A percentile compares a stretch with the other conserved stretches of the same genome.
These are phyloP conservation scores for Pomacea canaliculata DNA, from an alignment of 2,888 invertebrate species.

Conservation along the genomic window DNA sequence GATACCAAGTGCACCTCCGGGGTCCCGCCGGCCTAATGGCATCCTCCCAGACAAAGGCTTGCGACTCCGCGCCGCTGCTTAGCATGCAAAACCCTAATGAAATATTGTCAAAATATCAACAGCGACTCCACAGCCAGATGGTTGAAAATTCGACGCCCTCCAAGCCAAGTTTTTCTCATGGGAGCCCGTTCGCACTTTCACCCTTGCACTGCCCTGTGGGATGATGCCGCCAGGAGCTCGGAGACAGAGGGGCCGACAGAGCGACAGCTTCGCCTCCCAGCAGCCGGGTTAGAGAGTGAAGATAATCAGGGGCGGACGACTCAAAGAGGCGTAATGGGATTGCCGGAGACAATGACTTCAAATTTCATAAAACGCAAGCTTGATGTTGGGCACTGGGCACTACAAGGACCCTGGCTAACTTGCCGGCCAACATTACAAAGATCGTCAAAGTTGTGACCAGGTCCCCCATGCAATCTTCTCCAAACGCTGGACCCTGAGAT, in stretches of 20 bases:
- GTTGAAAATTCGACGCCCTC: not conserved
- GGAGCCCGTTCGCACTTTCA: no score
- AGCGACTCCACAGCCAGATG: conserved; percentile 2
- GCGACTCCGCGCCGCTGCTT: conserved; percentile 1
- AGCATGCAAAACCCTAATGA: conserved; percentile 14
- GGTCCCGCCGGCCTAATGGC: conserved; percentile 9
- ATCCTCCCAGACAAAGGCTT: conserved; percentile 9
- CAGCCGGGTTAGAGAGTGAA: conserved; percentile 2
- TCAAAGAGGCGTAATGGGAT: conserved; percentile 13
- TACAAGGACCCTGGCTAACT: no score
- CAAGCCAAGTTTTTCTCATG: no score
- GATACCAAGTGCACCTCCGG: not conserved
- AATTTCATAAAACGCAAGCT: conserved; percentile 9
- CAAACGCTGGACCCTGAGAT: no score
- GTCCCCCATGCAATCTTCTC: no score
- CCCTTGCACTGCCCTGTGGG: no score
- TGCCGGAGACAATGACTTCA: conserved; percentile 9
- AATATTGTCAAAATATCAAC: conserved; percentile 11
- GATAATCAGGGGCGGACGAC: not conserved
- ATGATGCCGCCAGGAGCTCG: no score
- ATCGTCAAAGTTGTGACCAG: no score
- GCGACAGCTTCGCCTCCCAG: no score
- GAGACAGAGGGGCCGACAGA: not conserved
- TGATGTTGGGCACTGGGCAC: no score
- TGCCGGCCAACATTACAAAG: no score